These are phyloP conservation scores for Halcyon leucocephala DNA, from an alignment of 2,797 vertebrate genomes.

Conservation along the genomic window DNA sequence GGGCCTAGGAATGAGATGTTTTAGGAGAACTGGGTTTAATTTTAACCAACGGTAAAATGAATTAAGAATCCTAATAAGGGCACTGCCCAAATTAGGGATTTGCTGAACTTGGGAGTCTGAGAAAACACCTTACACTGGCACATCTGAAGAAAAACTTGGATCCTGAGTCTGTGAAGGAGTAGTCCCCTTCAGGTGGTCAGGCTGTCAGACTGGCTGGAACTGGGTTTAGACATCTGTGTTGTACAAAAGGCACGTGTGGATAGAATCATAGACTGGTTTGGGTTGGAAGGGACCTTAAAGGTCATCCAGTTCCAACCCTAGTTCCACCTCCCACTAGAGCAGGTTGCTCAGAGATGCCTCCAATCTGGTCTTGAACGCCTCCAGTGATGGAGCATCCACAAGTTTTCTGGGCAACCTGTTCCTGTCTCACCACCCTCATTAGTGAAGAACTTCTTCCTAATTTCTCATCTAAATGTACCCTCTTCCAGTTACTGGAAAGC, in stretches of 20 bases:
- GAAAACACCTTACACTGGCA: not conserved
- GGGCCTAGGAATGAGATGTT: not conserved
- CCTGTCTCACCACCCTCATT: too few species aligned
- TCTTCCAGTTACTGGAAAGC: too few species aligned
- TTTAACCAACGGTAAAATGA: not conserved
- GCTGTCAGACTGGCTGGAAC: not conserved
- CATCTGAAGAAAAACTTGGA: not conserved
- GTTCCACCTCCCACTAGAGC: too few species aligned
- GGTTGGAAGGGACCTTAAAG: too few species aligned
- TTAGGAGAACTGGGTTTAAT: not conserved
- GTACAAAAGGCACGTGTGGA: rapidly evolving
- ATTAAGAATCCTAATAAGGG: not conserved
- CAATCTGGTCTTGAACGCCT: too few species aligned
- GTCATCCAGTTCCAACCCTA: too few species aligned
- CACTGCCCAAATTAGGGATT: not conserved
- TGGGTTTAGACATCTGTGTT: not conserved
- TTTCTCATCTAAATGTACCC: too few species aligned
- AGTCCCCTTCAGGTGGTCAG: not conserved
- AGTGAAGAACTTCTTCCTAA: too few species aligned
- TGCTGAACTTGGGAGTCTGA: not conserved
- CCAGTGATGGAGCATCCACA: too few species aligned
- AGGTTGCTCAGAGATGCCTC: too few species aligned
- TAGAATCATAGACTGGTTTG: too few species aligned
- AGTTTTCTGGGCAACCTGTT: too few species aligned
- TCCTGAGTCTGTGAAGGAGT: not conserved